Percentiles rank a stretch among this genome's conserved stretches.
Evolutionary conservation across 2,797 vertebrate species (phyloP).

Genomic region (Chiroxiphia lanceolata): DNA sequence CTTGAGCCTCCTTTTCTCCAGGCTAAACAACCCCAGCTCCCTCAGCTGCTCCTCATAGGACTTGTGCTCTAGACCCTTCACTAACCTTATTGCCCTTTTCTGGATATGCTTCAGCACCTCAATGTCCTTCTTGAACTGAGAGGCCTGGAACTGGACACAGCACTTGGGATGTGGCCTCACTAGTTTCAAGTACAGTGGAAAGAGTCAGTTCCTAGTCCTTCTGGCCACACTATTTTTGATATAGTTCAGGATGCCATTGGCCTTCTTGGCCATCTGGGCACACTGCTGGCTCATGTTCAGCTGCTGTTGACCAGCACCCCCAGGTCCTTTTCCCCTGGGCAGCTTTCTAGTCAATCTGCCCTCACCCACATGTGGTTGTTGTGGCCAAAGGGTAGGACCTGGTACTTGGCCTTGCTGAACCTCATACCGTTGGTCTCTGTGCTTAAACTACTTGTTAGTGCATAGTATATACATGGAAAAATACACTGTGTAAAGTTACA

Average conservation of each 20-base stretch:
- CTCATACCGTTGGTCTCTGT: not conserved
- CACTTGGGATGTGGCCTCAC: not conserved
- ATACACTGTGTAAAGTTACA: not conserved
- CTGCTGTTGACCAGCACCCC: too few relatives aligned
- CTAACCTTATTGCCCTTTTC: not conserved
- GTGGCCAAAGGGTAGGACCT: too few relatives aligned
- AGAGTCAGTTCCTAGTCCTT: not conserved
- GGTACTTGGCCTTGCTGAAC: not conserved
- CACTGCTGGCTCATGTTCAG: not conserved
- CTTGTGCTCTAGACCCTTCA: not conserved
- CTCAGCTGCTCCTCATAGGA: not conserved
- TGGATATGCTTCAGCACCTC: not conserved
- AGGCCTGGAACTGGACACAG: too few relatives aligned
- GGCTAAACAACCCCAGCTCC: not conserved
- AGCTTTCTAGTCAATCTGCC: not conserved
- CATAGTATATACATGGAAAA: not conserved
- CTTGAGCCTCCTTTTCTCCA: not conserved
- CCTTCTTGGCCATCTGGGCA: not conserved
- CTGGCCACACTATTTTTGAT: not conserved
- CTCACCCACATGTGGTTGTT: too few relatives aligned
- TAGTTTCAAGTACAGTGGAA: fast-evolving
- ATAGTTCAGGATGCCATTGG: not conserved
- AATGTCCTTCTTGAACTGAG: not conserved
- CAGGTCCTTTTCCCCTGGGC: not conserved
- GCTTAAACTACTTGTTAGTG: not conserved